phyloP scores from a whole-genome alignment of 2,888 invertebrate species.

The Neoascia interrupta region DNA sequence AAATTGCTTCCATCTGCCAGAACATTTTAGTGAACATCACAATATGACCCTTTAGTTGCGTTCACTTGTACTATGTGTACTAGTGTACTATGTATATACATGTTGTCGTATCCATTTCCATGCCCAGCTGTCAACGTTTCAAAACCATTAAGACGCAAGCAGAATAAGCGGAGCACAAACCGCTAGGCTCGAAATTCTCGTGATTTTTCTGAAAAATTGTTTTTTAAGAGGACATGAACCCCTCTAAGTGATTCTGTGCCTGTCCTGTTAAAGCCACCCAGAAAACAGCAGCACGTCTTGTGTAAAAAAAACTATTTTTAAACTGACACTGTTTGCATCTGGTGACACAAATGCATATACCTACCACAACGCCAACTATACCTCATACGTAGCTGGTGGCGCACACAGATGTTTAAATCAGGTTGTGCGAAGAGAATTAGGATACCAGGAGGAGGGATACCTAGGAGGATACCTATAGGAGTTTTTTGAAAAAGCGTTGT shows the following conservation, averaged over 20 bases:
- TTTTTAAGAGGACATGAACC: not conserved
- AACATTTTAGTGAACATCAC: slow-evolving; percentile 17
- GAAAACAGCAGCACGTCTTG: slow-evolving; percentile 30
- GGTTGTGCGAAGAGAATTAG: slow-evolving; percentile 47
- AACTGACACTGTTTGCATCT: slow-evolving; percentile 58
- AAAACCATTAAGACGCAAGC: slow-evolving; percentile 54
- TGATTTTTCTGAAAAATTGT: not conserved
- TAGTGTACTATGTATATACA: slow-evolving; percentile 1
- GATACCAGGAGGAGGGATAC: not conserved
- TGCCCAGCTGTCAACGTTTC: slow-evolving; percentile 55
- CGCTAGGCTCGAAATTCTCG: not conserved
- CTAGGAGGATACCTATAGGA: slow-evolving; percentile 10
- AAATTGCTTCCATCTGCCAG: slow-evolving; percentile 57
- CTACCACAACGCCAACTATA: slow-evolving; percentile 38
- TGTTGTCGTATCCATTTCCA: not conserved
- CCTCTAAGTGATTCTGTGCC: not conserved
- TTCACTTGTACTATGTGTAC: no score
- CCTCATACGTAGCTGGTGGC: not conserved
- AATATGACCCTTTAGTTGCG: slow-evolving; percentile 39
- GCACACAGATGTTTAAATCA: slow-evolving; percentile 43
- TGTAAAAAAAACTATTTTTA: slow-evolving; percentile 64
- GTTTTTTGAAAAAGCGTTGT: slow-evolving; percentile 10
- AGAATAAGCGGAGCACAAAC: slow-evolving; percentile 18
- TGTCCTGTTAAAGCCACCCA: no score
- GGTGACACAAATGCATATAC: slow-evolving; percentile 47